A percentile compares a stretch with the other conserved stretches of the same genome.
These are phyloP conservation scores for Limonius californicus DNA, from an alignment of 1,140 invertebrate species.

Conservation along the genomic window DNA sequence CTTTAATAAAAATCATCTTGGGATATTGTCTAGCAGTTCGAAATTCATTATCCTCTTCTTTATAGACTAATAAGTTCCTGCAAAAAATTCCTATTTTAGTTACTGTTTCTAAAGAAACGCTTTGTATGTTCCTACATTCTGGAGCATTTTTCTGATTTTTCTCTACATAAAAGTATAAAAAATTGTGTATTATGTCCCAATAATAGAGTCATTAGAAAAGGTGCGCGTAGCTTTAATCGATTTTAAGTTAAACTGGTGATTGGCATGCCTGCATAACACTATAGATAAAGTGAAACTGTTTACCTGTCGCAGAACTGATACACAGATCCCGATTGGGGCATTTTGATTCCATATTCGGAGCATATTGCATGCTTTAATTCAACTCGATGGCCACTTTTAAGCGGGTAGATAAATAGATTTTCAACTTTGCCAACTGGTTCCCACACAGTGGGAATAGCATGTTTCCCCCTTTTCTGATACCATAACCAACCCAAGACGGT, in stretches of 20 bases:
- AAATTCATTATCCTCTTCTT: slow-evolving; percentile 38
- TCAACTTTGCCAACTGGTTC: slow-evolving; percentile 37
- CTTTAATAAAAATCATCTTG: slow-evolving; percentile 41
- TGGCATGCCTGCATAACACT: too few relatives aligned
- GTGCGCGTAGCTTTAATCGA: too few relatives aligned
- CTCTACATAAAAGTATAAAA: too few relatives aligned
- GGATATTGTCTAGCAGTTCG: slow-evolving; percentile 40
- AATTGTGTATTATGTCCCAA: too few relatives aligned
- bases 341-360: slow-evolving; percentile 35
- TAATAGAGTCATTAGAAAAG: too few relatives aligned
- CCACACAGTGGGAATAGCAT: slow-evolving; percentile 35
- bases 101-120: too few relatives aligned
- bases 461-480: neutral
- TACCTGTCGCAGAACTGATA: slow-evolving; percentile 40
- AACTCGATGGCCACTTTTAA: slow-evolving; percentile 34
- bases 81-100: too few relatives aligned
- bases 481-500: slow-evolving; percentile 12
- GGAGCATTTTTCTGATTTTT: too few relatives aligned
- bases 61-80: slow-evolving; percentile 40
- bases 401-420: slow-evolving; percentile 38
- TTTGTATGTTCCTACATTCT: too few relatives aligned
- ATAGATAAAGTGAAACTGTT: too few relatives aligned
- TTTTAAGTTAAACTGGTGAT: slow-evolving; percentile 47
- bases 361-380: slow-evolving; percentile 37
- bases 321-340: slow-evolving; percentile 25